Base-by-base conservation (phyloP, 2,888 invertebrate species). In the Chloroclysta siterata region DNA sequence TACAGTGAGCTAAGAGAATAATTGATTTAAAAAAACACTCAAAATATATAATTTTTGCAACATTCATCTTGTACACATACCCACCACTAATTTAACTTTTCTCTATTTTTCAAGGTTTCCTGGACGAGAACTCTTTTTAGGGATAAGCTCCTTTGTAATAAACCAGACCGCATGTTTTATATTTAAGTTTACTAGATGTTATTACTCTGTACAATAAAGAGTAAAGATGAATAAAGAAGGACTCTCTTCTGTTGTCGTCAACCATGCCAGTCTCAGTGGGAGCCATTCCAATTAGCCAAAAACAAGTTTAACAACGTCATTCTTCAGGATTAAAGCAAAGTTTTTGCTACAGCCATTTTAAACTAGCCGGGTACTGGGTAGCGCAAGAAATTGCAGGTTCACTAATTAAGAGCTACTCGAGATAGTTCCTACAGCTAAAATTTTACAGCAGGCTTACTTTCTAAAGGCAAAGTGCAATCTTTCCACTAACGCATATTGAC, bases 401-500 rank as follows among this genome's bases (percentile, higher is more conserved):
- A 56, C 67, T 73, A 70, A 72, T 72, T 69, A 70, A 71, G 72
- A 71, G 58, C 65, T 63, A 59, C 61, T 67, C 53, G 53, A 58
- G 60, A 61, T 62, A 61, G 53, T 53, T 50, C 17, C 15, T 39
- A 47, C 46, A 59, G 63, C 44, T 53, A 11, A 57, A 54, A 51
- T 28, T 52, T 0, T 1, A 7, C 14, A 58, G 60, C 57, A 39
- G 7, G 54, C 36, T 56, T 8, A 60, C 17, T 55, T 55, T 28
- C 11, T 11, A 11, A 13, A 0, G 4, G 22, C n/a, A 48, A 29
- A 29, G 7, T n/a, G n/a, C 29, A 48, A 22, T 17, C n/a, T 33
- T 8, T 8, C 7, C 33, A 33, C 29, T 29, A 29, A 6, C 5
- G 4, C 6, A 29, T 6, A 29, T 4, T 29, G 29, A 29, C 6